Percentiles rank a stretch among this genome's conserved stretches.
Conservation (phyloP, 1,140 invertebrate genomes). For the Vanessa atalanta region DNA sequence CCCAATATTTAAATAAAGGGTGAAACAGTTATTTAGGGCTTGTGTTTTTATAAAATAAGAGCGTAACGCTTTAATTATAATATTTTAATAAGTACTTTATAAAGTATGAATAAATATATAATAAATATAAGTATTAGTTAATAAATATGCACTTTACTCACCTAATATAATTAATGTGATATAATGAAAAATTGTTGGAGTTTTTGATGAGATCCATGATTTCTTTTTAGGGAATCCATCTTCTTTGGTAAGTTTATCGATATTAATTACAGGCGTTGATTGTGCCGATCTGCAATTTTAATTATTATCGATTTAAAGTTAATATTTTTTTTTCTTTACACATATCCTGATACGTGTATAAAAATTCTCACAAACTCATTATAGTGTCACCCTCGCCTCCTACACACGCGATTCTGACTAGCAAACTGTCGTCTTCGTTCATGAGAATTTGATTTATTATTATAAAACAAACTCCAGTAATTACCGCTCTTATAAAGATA, state of each 20-base stretch:
- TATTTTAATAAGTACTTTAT: too few relatives aligned
- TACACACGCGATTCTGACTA: conserved; percentile 34
- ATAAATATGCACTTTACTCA: conserved; percentile 41
- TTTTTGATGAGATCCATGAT: conserved; percentile 33
- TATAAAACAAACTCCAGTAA: conserved; percentile 39
- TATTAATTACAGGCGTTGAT: conserved; percentile 28
- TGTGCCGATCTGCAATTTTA: conserved; percentile 39
- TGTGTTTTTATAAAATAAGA: not conserved
- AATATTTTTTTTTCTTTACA: not conserved
- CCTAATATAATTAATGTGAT: conserved; percentile 52
- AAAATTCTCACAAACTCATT: conserved; percentile 37
- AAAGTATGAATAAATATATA: too few relatives aligned
- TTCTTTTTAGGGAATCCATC: conserved; percentile 31
- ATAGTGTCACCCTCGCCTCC: conserved; percentile 27
- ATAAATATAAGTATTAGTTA: too few relatives aligned
- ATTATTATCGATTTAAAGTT: not conserved
- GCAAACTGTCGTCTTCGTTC: conserved; percentile 57
- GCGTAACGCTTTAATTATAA: too few relatives aligned
- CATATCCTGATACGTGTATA: not conserved
- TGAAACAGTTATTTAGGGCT: not conserved
- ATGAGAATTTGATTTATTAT: conserved; percentile 49
- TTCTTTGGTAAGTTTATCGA: conserved; percentile 44
- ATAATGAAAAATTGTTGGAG: conserved; percentile 49
- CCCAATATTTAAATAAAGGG: not conserved
- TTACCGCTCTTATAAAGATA: conserved; percentile 39